These are phyloP conservation scores for Agelas oroides DNA, from an alignment of 37 sponge, comb jelly and placozoan species.

Conservation along the genomic window DNA sequence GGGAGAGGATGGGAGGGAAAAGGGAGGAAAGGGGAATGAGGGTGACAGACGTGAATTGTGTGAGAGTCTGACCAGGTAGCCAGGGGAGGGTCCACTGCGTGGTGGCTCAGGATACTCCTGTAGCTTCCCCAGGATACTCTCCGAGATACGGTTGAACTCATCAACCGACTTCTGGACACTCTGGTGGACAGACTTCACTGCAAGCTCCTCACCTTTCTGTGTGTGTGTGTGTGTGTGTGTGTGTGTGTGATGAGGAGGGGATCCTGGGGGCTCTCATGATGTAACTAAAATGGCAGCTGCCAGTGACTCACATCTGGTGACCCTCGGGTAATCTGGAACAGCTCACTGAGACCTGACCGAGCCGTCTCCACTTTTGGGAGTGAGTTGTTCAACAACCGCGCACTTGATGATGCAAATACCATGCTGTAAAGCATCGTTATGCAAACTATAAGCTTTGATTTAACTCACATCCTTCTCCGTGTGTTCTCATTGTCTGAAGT, in stretches of 20 bases:
- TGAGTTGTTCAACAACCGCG: not conserved
- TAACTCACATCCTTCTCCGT: constrained; percentile 18
- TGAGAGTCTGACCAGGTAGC: not conserved
- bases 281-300: too few relatives aligned
- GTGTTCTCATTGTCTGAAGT: constrained; percentile 2
- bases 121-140: not conserved
- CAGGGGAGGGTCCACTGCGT: not conserved
- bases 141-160: constrained; percentile 15
- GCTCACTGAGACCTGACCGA: not conserved
- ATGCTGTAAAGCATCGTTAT: too few relatives aligned
- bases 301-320: constrained; percentile 23
- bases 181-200: constrained; percentile 10
- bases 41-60: too few relatives aligned
- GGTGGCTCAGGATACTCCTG: not conserved
- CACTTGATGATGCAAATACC: too few relatives aligned
- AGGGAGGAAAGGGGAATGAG: too few relatives aligned
- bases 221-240: too few relatives aligned
- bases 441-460: too few relatives aligned
- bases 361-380: constrained; percentile 2
- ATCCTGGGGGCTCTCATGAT: too few relatives aligned
- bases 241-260: too few relatives aligned
- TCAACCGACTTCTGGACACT: not conserved
- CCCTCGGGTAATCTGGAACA: not conserved
- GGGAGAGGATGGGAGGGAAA: too few relatives aligned
- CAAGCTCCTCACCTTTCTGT: constrained; percentile 13